Evolutionary conservation across 2,888 invertebrate species (phyloP).

Genomic region (Drosophila fulvimacula): DNA sequence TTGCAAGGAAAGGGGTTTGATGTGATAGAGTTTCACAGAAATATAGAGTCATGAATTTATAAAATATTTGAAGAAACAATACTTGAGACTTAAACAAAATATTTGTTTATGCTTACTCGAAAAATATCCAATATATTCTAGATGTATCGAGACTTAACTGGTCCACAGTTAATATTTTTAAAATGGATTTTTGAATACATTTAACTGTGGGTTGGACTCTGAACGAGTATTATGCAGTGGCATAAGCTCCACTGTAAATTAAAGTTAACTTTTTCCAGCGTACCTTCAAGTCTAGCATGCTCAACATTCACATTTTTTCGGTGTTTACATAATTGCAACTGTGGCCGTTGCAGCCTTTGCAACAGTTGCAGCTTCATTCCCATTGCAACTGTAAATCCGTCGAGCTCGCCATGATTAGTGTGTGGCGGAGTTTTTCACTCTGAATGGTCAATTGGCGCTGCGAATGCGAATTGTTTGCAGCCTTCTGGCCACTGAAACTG

Average conservation of each 20-base stretch:
- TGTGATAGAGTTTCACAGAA: too few relatives aligned
- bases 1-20: not conserved
- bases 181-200: too few relatives aligned
- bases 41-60: too few relatives aligned
- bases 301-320: not conserved
- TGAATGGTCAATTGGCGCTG: constrained; percentile 24
- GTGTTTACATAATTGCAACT: constrained; percentile 18
- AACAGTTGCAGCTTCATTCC: constrained; percentile 2
- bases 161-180: too few relatives aligned
- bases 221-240: too few relatives aligned
- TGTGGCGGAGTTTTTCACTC: constrained; percentile 1
- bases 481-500: constrained; percentile 31
- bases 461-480: constrained; percentile 6
- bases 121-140: too few relatives aligned
- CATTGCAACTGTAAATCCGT: not conserved
- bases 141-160: too few relatives aligned
- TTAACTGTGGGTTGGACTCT: too few relatives aligned
- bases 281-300: not conserved
- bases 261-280: not conserved
- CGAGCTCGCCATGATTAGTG: constrained; percentile 40
- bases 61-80: too few relatives aligned
- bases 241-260: too few relatives aligned
- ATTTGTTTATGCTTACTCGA: too few relatives aligned
- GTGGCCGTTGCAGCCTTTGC: constrained; percentile 9
- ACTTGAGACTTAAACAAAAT: too few relatives aligned